Base-by-base conservation (phyloP, 2,797 vertebrate genomes). In the Premnoplex brunnescens region DNA sequence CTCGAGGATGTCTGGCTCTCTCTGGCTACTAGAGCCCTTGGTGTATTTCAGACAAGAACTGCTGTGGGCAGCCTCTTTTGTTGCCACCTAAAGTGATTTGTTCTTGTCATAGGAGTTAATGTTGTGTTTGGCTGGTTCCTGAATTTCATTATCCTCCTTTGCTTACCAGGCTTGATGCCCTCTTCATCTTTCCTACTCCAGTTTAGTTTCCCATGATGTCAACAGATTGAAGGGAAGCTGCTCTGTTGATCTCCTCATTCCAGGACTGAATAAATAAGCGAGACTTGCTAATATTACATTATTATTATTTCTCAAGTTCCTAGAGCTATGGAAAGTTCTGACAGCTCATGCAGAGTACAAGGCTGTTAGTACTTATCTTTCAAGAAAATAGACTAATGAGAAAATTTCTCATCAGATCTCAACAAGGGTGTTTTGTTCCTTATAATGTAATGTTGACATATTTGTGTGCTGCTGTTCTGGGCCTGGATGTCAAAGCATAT, bases 311-410 rank as follows among this genome's bases (percentile, higher is more conserved):
- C 82, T 88, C 69, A 74, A 49, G 22, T 88, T 89, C 58, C 63
- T 52, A 73, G 51, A 89, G 69, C 69, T 88, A 66, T 37, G 34
- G 76, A 63, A 88, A 88, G 55, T 93, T 86, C 73, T 94, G 94
- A 95, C 87, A 96, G 79, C 87, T 94, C 94, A 93, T 14, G 79
- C 89, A 94, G 87, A 94, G 91, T 62, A 86, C 55, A 88, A 77
- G 43, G 39, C 68, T 85, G 72, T 93, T 93, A 66, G 62, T 66
- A 76, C 75, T 92, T 80, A 88, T 94, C 95, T 79, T 96, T 60
- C 92, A 88, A 71, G 86, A 91, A 88, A 96, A 86, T 32, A 55
- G 37, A 85, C 91, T 93, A 94, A 93, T 88, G 78, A 91, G 93
- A 96, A 95, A 90, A 85, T 91, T 90, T 94, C 89, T 94, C 88